These are phyloP conservation scores for Thymelicus sylvestris DNA, from an alignment of 2,888 invertebrate genomes.

Conservation along the genomic window DNA sequence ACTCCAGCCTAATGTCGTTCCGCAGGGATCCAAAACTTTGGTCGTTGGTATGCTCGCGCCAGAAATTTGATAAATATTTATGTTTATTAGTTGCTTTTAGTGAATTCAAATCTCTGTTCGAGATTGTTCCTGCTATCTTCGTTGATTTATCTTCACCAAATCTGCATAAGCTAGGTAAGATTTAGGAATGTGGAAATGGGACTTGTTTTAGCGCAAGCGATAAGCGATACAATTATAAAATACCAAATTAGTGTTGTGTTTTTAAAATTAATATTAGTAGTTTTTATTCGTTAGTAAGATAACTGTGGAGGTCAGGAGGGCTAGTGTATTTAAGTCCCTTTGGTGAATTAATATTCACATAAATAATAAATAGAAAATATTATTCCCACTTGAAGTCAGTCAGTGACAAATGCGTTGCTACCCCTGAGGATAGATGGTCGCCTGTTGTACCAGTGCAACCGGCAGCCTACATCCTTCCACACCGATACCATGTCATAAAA, in stretches of 20 bases:
- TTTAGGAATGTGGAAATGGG: neutral
- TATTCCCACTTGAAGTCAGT: too few species aligned
- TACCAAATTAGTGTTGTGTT: neutral
- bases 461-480: too few species aligned
- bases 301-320: too few species aligned
- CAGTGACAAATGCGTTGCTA: too few species aligned
- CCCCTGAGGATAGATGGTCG: too few species aligned
- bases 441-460: too few species aligned
- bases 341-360: too few species aligned
- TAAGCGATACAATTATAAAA: neutral
- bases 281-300: too few species aligned
- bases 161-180: neutral
- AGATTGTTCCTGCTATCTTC: slow-evolving; percentile 24
- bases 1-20: slow-evolving; percentile 30
- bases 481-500: too few species aligned
- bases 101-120: slow-evolving; percentile 34
- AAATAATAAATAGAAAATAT: too few species aligned
- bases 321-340: too few species aligned
- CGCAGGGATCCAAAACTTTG: slow-evolving; percentile 30
- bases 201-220: neutral
- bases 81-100: slow-evolving; percentile 36
- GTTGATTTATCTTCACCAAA: slow-evolving; percentile 24
- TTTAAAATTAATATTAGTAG: too few species aligned
- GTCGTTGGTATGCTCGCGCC: slow-evolving; percentile 32
- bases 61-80: slow-evolving; percentile 37